Conservation (phyloP, 2,888 invertebrate species). For the Stegana nigrithorax region DNA sequence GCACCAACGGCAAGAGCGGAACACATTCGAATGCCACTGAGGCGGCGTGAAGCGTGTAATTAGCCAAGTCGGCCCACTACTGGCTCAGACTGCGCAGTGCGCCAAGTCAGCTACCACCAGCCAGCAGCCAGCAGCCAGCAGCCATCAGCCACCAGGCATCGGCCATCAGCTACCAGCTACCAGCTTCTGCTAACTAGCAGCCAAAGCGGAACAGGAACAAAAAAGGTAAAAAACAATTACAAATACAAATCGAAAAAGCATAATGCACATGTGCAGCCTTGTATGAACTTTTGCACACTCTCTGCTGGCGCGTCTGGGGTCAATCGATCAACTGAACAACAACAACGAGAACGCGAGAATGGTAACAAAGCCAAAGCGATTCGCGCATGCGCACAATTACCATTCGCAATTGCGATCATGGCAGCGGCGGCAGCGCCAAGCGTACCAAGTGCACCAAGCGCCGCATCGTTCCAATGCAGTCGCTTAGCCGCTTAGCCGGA, state of each 20-base stretch:
- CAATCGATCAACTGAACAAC: constrained; percentile 35
- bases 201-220: too few relatives aligned
- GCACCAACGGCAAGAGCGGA: too few relatives aligned
- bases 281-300: constrained; percentile 26
- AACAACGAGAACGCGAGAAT: not conserved
- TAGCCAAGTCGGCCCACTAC: constrained; percentile 9
- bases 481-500: not conserved
- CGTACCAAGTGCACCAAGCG: not conserved
- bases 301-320: constrained; percentile 25
- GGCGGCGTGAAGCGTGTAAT: constrained; percentile 22
- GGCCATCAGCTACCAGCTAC: too few relatives aligned
- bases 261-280: constrained; percentile 14
- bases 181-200: too few relatives aligned
- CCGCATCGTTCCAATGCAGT: not conserved
- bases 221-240: not conserved
- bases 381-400: not conserved
- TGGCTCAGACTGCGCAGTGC: too few relatives aligned
- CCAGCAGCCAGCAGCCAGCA: too few relatives aligned
- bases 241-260: not conserved
- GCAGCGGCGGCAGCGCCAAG: not conserved
- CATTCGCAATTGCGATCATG: not conserved
- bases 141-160: too few relatives aligned
- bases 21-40: too few relatives aligned
- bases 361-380: not conserved
- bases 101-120: too few relatives aligned